Evolutionary conservation across 2,888 invertebrate species (phyloP).

Genomic region (Drosophila pseudotakahashii): DNA sequence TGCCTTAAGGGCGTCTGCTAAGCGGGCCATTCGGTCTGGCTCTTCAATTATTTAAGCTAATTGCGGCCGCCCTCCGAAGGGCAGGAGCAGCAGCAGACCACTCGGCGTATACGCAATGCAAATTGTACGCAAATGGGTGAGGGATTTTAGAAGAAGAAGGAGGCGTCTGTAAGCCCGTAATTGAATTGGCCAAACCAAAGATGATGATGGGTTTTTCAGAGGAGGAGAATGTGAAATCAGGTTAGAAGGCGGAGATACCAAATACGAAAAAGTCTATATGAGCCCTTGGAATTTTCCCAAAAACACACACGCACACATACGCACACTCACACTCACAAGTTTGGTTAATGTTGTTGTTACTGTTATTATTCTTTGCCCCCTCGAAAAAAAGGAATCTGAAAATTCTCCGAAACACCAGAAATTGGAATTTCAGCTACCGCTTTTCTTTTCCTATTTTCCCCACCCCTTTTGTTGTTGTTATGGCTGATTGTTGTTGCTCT

Average conservation of each 20-base stretch:
- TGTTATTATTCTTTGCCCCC: slow-evolving; percentile 23
- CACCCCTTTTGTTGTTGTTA: slow-evolving; percentile 19
- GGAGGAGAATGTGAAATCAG: slow-evolving; percentile 1
- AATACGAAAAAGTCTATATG: neutral
- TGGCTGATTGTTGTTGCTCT: slow-evolving; percentile 32
- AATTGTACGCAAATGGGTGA: slow-evolving; percentile 26
- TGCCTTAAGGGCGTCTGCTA: slow-evolving; percentile 35
- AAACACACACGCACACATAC: slow-evolving; percentile 1
- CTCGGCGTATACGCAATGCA: slow-evolving; percentile 61
- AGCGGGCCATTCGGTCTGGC: slow-evolving; percentile 44
- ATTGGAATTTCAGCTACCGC: slow-evolving; percentile 24
- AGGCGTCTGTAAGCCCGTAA: slow-evolving; percentile 31
- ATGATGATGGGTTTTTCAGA: slow-evolving; percentile 29
- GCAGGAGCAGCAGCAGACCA: slow-evolving; percentile 30
- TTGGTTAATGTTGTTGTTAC: slow-evolving; percentile 39
- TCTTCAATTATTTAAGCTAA: slow-evolving; percentile 58
- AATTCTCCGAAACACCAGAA: slow-evolving; percentile 14
- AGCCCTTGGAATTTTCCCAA: slow-evolving; percentile 15
- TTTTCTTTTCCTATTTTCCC: slow-evolving; percentile 19
- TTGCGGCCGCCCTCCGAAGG: slow-evolving; percentile 42
- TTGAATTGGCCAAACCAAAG: slow-evolving; percentile 45
- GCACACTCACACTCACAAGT: slow-evolving; percentile 21
- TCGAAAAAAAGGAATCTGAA: neutral
- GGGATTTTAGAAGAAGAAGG: slow-evolving; percentile 44
- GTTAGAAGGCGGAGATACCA: neutral